Evolutionary conservation across 2,888 invertebrate genomes (phyloP), one percentile per base, ranked within the genome.

Genomic region (Noctua comes): DNA sequence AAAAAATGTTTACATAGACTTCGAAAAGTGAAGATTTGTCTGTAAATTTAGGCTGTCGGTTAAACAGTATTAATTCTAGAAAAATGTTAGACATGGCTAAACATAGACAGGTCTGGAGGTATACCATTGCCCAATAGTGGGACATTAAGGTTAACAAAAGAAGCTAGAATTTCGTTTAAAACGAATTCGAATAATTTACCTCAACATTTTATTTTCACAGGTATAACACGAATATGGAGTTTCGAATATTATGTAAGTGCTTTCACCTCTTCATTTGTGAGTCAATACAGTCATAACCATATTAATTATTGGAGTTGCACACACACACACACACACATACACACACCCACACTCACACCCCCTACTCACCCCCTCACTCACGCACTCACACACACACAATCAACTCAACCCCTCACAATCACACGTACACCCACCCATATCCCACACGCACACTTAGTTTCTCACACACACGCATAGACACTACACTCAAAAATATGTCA

Each of bases 191-290:
- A 62, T 18, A 0, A 62, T 64, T 64, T 64, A 65, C 13, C 13
- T 16, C 1, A 51, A 1, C 1, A 21, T 54, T 78, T 59, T 43
- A 0, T 46, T 73, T 84, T 68, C 0, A 54, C 86, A 87, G 88
- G 73, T 71, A 79, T 57, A 18, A 73, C 27, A 13, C 6, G 24
- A 70, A 43, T 18, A 88, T 87, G 87, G 87, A 80, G 76, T 74
- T 68, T 16, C 71, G 80, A 69, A 79, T 80, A 76, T 40, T 86
- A 68, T 76, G 87, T 87, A 68, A 88, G 86, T 85, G 65, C 10
- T 8, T 68, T 21, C 6, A 46, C 18, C 7, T 24, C 0, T 54
- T 46, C 1, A 31, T 27, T 31, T 48, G 8, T 24, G 10, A 62
- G 62, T 18, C 21, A 10, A 11, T n/a, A n/a, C n/a, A n/a, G n/a